These are phyloP conservation scores for Holacanthella duospinosa DNA, from an alignment of 2,888 invertebrate genomes.

Conservation along the genomic window DNA sequence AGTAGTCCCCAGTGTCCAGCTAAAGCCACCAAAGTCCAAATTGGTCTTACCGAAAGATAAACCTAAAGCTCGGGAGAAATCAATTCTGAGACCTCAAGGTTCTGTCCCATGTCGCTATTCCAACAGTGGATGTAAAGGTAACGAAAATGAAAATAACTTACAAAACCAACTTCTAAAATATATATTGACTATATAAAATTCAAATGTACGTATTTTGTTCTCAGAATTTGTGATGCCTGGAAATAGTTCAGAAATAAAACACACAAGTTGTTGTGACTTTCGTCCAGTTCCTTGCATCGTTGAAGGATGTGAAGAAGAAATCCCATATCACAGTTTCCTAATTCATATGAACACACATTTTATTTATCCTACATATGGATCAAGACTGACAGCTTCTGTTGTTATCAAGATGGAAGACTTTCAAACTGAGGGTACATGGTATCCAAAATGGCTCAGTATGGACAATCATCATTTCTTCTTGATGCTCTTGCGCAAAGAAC, in stretches of 20 bases:
- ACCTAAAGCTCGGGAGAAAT: not conserved
- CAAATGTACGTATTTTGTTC: constrained; percentile 9
- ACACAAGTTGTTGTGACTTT: constrained; percentile 19
- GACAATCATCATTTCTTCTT: constrained; percentile 25
- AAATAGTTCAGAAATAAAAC: constrained; percentile 17
- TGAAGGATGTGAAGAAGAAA: constrained; percentile 17
- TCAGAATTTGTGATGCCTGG: constrained; percentile 21
- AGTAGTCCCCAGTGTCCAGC: no score
- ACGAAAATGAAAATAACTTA: not conserved
- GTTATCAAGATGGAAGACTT: constrained; percentile 19
- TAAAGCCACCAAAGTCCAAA: no score
- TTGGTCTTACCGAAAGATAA: no score
- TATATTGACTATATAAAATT: not conserved
- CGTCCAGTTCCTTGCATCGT: constrained; percentile 28
- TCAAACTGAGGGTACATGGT: constrained; percentile 15
- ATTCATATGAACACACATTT: constrained; percentile 23
- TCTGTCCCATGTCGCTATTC: not conserved
- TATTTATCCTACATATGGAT: constrained; percentile 17
- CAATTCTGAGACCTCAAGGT: not conserved
- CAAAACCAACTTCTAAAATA: not conserved
- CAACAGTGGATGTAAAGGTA: not conserved
- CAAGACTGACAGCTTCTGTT: constrained; percentile 15
- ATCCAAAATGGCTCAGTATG: constrained; percentile 26
- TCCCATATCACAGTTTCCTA: constrained; percentile 24
- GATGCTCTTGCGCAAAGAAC: constrained; percentile 16